Evolutionary conservation across 2,888 invertebrate genomes (phyloP).

Genomic region (Pecten maximus): DNA sequence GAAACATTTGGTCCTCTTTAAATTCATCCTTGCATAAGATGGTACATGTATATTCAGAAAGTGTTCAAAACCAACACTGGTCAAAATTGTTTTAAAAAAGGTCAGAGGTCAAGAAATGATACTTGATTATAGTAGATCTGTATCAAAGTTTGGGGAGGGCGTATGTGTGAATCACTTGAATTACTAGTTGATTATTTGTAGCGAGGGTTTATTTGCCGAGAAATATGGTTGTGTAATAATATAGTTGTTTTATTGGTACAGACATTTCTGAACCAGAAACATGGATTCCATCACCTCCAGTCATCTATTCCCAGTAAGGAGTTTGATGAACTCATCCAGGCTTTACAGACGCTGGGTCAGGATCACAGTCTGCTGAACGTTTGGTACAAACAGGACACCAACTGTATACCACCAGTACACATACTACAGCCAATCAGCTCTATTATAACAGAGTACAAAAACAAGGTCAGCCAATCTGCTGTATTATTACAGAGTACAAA

Average conservation of each 20-base stretch:
- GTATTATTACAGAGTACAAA: not conserved
- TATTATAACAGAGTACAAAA: constrained; percentile 62
- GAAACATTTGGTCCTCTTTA: no score
- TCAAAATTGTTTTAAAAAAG: no score
- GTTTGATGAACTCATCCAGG: constrained; percentile 71
- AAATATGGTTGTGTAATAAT: no score
- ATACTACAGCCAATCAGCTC: constrained; percentile 74
- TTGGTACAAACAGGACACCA: constrained; percentile 78
- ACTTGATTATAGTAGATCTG: no score
- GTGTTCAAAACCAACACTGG: no score
- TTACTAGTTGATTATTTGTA: no score
- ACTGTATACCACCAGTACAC: constrained; percentile 76
- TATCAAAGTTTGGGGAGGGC: no score
- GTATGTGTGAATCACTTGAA: no score
- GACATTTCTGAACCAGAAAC: constrained; percentile 80
- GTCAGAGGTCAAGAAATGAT: no score
- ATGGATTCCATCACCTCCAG: constrained; percentile 79
- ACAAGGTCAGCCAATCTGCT: constrained; percentile 57
- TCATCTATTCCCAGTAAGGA: constrained; percentile 69
- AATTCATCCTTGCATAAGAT: no score
- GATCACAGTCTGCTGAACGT: constrained; percentile 68
- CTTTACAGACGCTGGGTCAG: constrained; percentile 55
- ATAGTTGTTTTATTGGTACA: constrained; percentile 52
- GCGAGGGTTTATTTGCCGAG: no score
- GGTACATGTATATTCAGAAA: no score